phyloP scores from a whole-genome alignment of 1,140 invertebrate genomes.

The Goniozus legneri region DNA sequence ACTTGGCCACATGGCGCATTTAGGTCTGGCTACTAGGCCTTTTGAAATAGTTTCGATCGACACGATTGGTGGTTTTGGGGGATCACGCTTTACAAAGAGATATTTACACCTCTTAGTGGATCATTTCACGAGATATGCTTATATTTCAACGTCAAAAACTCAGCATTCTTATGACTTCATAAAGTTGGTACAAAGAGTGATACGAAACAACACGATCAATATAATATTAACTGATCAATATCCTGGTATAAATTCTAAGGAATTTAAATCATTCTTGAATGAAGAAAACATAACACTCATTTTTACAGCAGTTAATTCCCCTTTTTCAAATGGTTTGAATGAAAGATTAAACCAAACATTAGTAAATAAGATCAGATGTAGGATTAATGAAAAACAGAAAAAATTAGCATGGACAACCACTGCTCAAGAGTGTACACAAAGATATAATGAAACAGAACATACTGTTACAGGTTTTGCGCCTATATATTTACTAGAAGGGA shows the following conservation, averaged over 20 bases:
- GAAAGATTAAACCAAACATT: conserved; percentile 12
- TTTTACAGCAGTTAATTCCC: conserved; percentile 12
- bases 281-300: conserved; percentile 8
- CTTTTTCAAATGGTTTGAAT: conserved; percentile 13
- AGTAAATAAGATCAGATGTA: conserved; percentile 18
- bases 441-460: conserved; percentile 21
- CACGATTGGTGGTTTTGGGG: no score
- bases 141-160: background rate
- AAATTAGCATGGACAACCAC: conserved; percentile 12
- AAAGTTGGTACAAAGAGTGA: background rate
- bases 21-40: no score
- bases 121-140: no score
- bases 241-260: conserved; percentile 10
- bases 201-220: background rate
- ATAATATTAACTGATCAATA: conserved; percentile 14
- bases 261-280: conserved; percentile 12
- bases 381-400: conserved; percentile 9
- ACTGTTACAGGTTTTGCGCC: conserved; percentile 20
- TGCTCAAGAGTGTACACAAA: conserved; percentile 20
- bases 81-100: no score
- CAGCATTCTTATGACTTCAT: conserved; percentile 1
- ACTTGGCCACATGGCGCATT: no score
- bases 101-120: no score
- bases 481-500: conserved; percentile 17
- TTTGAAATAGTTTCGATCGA: no score